phyloP scores from a whole-genome alignment of 2,888 invertebrate genomes.

The Caenorhabditis plicata region DNA sequence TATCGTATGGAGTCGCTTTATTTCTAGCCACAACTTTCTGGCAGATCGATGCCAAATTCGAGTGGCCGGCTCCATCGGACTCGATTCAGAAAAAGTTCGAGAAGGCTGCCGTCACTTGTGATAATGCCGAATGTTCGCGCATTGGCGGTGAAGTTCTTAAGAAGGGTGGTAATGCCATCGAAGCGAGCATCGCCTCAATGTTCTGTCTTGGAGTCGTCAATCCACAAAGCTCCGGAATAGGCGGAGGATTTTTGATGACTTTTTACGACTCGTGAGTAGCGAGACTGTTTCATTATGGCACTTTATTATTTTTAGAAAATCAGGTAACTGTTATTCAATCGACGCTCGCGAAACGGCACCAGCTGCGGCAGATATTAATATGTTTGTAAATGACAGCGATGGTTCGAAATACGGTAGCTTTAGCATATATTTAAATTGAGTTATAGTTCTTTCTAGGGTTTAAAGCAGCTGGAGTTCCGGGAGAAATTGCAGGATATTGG shows the following conservation, averaged over 20 bases:
- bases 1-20: no score
- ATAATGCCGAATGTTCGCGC: constrained; percentile 62
- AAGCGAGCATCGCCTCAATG: constrained; percentile 82
- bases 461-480: constrained; percentile 59
- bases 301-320: constrained; percentile 25
- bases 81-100: constrained; percentile 50
- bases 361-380: constrained; percentile 70
- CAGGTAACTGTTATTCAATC: constrained; percentile 58
- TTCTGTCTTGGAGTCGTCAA: constrained; percentile 84
- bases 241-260: constrained; percentile 85
- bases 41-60: no score
- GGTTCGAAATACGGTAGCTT: constrained; percentile 44
- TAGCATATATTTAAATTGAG: not conserved
- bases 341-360: constrained; percentile 69
- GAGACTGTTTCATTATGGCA: not conserved
- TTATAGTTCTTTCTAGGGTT: constrained; percentile 37
- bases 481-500: constrained; percentile 64
- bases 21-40: no score
- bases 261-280: constrained; percentile 73
- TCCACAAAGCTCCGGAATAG: constrained; percentile 83
- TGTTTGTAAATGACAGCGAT: constrained; percentile 62
- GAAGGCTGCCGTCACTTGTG: constrained; percentile 62
- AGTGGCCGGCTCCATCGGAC: constrained; percentile 57
- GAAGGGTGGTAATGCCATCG: constrained; percentile 75
- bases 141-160: constrained; percentile 71